These are phyloP conservation scores for Onchidella celtica DNA, from an alignment of 2,888 invertebrate genomes.

Conservation along the genomic window DNA sequence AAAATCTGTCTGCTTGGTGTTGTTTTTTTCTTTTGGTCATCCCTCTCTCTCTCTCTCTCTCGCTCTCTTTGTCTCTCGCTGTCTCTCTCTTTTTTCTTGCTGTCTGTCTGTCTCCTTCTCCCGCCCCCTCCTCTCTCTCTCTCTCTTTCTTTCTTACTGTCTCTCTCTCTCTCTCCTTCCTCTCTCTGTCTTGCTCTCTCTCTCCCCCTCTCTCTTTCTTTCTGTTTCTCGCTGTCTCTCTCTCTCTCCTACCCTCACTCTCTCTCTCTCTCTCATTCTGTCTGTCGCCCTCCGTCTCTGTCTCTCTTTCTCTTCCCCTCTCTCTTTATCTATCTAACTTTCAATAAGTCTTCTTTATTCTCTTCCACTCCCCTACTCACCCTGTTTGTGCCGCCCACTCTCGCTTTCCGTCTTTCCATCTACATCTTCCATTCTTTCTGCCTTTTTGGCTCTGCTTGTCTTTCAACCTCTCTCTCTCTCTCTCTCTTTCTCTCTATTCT, in stretches of 20 bases:
- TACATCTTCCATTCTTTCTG: neutral
- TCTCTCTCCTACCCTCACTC: neutral
- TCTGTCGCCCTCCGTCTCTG: neutral
- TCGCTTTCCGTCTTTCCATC: neutral
- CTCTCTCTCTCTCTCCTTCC: neutral
- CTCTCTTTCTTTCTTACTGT: neutral
- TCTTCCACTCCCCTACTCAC: neutral
- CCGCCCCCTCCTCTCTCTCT: slow-evolving; percentile 7
- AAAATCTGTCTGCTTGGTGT: too few relatives aligned
- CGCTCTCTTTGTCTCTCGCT: too few relatives aligned
- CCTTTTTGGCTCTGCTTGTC: neutral
- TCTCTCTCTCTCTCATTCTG: slow-evolving; percentile 2
- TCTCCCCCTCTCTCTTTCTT: neutral
- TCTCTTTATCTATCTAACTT: neutral
- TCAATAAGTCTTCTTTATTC: neutral
- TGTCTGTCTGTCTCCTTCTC: too few relatives aligned
- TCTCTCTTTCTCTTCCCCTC: neutral
- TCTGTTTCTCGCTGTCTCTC: too few relatives aligned
- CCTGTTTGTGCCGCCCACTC: neutral
- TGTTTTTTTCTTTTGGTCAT: neutral
- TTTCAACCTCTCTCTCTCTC: neutral
- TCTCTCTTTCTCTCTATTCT: neutral
- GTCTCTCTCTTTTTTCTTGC: too few relatives aligned
- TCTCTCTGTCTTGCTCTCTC: slow-evolving; percentile 11
- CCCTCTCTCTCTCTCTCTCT: neutral